A percentile compares a stretch with the other conserved stretches of the same genome.
These are phyloP conservation scores for Synchiropus splendidus DNA, from an alignment of 2,113 vertebrate genomes.

Conservation along the genomic window DNA sequence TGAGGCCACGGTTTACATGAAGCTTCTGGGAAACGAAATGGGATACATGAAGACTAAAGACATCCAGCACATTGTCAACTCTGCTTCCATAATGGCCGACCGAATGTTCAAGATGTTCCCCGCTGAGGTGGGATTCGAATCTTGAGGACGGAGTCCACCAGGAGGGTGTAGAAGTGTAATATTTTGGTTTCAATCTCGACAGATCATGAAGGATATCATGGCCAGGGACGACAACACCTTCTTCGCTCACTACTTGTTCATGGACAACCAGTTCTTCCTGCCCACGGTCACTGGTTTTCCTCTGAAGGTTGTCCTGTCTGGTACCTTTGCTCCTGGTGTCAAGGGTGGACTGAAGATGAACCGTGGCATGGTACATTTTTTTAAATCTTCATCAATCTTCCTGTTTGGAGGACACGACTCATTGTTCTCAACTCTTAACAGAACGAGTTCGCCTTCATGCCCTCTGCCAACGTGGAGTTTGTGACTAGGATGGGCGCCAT, in stretches of 20 bases:
- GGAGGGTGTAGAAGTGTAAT: not conserved
- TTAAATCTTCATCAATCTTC: not conserved
- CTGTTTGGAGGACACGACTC: not conserved
- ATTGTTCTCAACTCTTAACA: slow-evolving; percentile 30
- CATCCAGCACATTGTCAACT: slow-evolving; percentile 60
- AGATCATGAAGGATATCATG: slow-evolving; percentile 65
- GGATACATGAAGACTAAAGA: slow-evolving; percentile 80
- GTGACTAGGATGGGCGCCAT: slow-evolving; percentile 73
- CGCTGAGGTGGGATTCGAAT: slow-evolving; percentile 43
- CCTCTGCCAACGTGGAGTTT: slow-evolving; percentile 81
- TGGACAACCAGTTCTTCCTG: slow-evolving; percentile 89
- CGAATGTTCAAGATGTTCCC: slow-evolving; percentile 60
- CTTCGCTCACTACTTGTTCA: slow-evolving; percentile 89
- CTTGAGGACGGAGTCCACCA: not conserved
- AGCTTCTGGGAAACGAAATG: slow-evolving; percentile 81
- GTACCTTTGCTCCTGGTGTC: slow-evolving; percentile 75
- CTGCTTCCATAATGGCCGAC: slow-evolving; percentile 47
- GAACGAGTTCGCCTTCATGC: slow-evolving; percentile 74
- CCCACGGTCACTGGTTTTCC: slow-evolving; percentile 83
- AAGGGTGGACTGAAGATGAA: slow-evolving; percentile 70
- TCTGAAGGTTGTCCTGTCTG: slow-evolving; percentile 79
- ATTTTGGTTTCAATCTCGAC: slow-evolving; percentile 2
- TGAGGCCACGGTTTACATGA: slow-evolving; percentile 83
- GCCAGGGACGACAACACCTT: slow-evolving; percentile 70
- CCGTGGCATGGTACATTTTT: slow-evolving; percentile 64